A percentile compares a stretch with the other conserved stretches of the same genome.
Evolutionary conservation across 1,140 invertebrate genomes (phyloP).

Genomic region (Pachyrhynchus sulphureomaculatus): DNA sequence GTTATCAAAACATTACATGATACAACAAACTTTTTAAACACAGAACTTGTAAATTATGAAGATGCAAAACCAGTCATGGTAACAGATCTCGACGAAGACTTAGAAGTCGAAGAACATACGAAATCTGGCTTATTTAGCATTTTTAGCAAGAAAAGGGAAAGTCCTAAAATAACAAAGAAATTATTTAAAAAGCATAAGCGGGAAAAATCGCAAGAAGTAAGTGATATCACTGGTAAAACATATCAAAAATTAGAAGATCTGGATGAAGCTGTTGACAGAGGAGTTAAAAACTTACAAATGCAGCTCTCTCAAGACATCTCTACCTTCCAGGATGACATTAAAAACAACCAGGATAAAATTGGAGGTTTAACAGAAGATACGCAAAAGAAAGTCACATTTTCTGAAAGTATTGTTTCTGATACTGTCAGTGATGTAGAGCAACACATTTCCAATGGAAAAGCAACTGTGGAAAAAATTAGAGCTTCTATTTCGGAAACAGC

Average conservation of each 20-base stretch:
- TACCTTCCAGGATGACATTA: background rate
- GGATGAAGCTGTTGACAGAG: conserved; percentile 21
- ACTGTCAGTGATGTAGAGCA: background rate
- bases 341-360: background rate
- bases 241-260: conserved; percentile 28
- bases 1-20: conserved; percentile 33
- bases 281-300: background rate
- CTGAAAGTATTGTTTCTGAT: conserved; percentile 4
- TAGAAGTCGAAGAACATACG: conserved; percentile 16
- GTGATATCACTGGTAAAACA: conserved; percentile 18
- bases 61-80: conserved; percentile 31
- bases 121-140: conserved; percentile 37
- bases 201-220: conserved; percentile 20
- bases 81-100: conserved; percentile 36
- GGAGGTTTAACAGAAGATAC: background rate
- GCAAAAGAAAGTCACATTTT: conserved; percentile 19
- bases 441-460: background rate
- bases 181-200: conserved; percentile 38
- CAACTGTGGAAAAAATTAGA: background rate
- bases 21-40: conserved; percentile 37
- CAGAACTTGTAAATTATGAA: conserved; percentile 39
- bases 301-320: background rate
- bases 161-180: conserved; percentile 32
- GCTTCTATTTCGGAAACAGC: background rate
- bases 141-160: conserved; percentile 37